Base-by-base conservation (phyloP, 2,888 invertebrate genomes). In the Orthosia gracilis region DNA sequence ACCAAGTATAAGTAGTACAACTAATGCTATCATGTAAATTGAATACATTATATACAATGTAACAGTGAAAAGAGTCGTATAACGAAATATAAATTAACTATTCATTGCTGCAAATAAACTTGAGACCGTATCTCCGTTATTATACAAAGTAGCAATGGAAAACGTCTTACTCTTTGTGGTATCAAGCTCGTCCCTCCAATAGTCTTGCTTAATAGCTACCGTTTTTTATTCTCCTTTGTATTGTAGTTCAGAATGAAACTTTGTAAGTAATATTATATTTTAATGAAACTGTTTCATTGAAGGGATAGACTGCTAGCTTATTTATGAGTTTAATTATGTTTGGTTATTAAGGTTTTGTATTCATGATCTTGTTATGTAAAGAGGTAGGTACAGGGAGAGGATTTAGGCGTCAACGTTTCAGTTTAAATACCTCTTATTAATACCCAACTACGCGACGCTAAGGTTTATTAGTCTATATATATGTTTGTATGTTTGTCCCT, bases 81-180 rank as follows among this genome's bases (percentile, higher is more conserved):
- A 70, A 31, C 31, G 69, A 69, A 76, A 75, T 72, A 70, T 76
- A 76, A 84, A 85, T 85, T 75, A 85, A 82, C 82, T 87, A 85
- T 87, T 80, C 73, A 85, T 85, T 82, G 78, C 76, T 66, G 71
- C 80, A 80, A 85, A 85, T 80, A 85, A 85, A 85, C 73, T 58
- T 11, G 49, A 40, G 52, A 69, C 63, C 31, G 68, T 74, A 73
- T 80, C 77, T 82, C 57, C 62, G 64, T 71, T 79, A 64, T 58
- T 72, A 76, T 54, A 87, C 83, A 87, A 85, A 85, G 82, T 85
- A 85, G 85, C 82, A 82, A 80, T 78, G 80, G 72, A 78, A 75
- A 69, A 75, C 64, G 67, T 83, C 78, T 80, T 76, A 78, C 49
- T 81, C 84, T 83, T 87, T 84, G 86, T 84, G 80, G 78, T 77